Base-by-base conservation (phyloP, 2,113 vertebrate species). In the Synchiropus splendidus region DNA sequence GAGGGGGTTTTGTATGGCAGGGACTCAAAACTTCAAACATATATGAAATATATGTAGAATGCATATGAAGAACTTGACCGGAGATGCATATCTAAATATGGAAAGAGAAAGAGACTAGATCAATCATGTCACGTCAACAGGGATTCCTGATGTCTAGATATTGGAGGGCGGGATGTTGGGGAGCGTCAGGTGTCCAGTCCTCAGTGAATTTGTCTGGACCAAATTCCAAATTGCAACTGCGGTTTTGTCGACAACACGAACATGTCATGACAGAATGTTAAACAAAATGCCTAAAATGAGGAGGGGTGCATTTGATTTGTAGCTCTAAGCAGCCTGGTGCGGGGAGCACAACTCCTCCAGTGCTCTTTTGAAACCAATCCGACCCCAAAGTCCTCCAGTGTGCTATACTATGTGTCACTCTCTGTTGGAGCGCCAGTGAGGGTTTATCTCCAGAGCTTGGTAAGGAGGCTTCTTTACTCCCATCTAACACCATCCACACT, bases 381-480 rank as follows among this genome's bases (percentile, higher is more conserved):
- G 59, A 68, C 45, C 39, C 54, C 42, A 46, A 62, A 69, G 56
- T 67, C 72, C 51, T 61, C 51, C 44, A 55, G 52, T 48, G 61
- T 73, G 67, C 72, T 51, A 58, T 61, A 12, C 45, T 66, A 69
- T 48, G 58, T 64, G 58, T 64, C 66, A 51, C 71, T 77, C 64
- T 75, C 50, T 66, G 72, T 64, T 66, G 78, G 77, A 83, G 76
- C 72, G 54, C 78, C 83, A 82, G 70, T 71, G 75, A 83, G 76
- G 74, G 73, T 78, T 70, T 69, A 80, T 79, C 76, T 82, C 78
- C 62, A 70, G 76, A 55, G 42, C 75, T 82, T 81, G 83, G 83
- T 84, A 86, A 86, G 85, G 85, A 86, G 86, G 78, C 85, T 86
- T 86, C 85, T 87, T 84, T 86, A 83, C 79, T 81, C 72, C 80